Evolutionary conservation across 2,797 vertebrate species (phyloP).

Genomic region (Fundulus diaphanus): DNA sequence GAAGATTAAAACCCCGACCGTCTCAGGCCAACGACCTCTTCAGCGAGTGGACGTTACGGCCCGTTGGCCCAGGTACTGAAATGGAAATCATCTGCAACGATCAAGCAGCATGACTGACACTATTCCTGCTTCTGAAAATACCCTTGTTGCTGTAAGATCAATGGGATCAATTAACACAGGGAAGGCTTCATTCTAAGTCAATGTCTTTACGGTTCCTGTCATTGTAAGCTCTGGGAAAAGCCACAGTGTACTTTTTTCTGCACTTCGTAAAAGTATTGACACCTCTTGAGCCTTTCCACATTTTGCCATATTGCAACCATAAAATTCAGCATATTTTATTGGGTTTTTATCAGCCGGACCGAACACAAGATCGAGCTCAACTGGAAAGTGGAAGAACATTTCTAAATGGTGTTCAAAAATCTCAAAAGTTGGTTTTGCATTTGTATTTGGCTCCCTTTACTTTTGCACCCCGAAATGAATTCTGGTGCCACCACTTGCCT

Average conservation of each 20-base stretch:
- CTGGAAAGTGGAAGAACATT: not conserved
- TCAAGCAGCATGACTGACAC: conserved; percentile 13
- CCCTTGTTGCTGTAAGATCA: conserved; percentile 47
- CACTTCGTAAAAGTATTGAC: not conserved
- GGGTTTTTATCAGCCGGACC: not conserved
- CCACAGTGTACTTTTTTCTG: not conserved
- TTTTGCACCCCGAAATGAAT: not conserved
- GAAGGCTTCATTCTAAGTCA: conserved; percentile 30
- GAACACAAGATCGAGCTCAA: not conserved
- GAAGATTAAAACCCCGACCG: conserved; percentile 90
- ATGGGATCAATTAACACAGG: not conserved
- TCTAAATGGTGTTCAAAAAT: not conserved
- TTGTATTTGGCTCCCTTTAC: not conserved
- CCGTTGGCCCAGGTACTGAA: conserved; percentile 93
- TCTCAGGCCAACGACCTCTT: conserved; percentile 93
- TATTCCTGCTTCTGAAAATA: conserved; percentile 37
- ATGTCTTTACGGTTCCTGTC: conserved; percentile 31
- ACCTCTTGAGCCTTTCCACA: not conserved
- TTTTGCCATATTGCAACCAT: not conserved
- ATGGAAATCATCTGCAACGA: conserved; percentile 43
- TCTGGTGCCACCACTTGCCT: not conserved
- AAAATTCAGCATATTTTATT: not conserved
- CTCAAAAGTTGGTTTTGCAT: not conserved
- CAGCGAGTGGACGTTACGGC: conserved; percentile 93
- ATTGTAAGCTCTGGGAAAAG: conserved; percentile 11